Base-by-base conservation (phyloP, 1,140 invertebrate species). In the Battus philenor region DNA sequence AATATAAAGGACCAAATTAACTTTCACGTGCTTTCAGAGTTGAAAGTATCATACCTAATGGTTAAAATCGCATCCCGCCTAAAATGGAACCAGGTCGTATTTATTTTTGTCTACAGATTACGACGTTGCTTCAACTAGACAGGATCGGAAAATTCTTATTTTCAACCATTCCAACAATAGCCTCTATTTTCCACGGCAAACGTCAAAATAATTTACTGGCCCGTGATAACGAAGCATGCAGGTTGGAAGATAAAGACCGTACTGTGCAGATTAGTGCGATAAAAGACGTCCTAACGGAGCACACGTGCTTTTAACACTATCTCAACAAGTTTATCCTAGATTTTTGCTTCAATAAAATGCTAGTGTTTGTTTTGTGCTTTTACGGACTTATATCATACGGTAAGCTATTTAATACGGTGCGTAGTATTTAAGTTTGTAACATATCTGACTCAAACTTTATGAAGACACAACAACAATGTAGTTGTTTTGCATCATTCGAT, bases 191-290 rank as follows among this genome's bases (percentile, higher is more conserved):
- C 54, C 59, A 56, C 33, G 51, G 38, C 15, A 53, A 62, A 68
- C 53, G 50, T 67, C 63, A 62, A 67, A 71, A 59, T 76, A 78
- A 76, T 78, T 76, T 76, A 79, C 50, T 50, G 50, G 52, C 55
- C 53, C 47, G 41, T 53, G 75, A 79, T 79, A 79, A 76, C 45
- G 51, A 45, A 32, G 48, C 43, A 44, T 47, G 49, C 50, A 58
- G 47, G 46, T 47, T n/a, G 52, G 45, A 55, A 69, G 69, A 77
- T 76, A 77, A 74, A 61, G 50, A 34, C 50, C 46, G 51, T 62
- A 63, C 44, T 44, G 31, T 38, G 34, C 50, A 72, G 69, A 78
- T 79, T 77, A 82, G 69, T 74, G 39, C 47, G 68, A 72, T 72
- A 76, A 70, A 61, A 62, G 45, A 48, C 50, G 53, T 59, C 49